phyloP scores from a whole-genome alignment of 2,888 invertebrate species.

The Thera britannica region DNA sequence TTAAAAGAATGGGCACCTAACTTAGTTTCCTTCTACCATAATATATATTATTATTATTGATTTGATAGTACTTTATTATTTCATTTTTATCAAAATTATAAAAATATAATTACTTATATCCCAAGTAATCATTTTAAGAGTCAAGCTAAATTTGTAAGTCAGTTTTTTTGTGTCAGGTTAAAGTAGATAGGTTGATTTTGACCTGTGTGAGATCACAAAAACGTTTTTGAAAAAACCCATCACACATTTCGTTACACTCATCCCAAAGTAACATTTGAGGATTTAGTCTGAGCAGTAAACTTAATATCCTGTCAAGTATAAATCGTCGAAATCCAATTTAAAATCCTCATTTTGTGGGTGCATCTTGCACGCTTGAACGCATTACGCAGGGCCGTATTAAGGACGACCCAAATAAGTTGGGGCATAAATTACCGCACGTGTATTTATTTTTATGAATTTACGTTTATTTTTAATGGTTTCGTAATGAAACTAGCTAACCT shows the following conservation, averaged over 20 bases:
- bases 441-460: too few relatives aligned
- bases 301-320: constrained; percentile 43
- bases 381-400: constrained; percentile 40
- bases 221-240: constrained; percentile 12
- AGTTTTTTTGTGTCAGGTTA: background rate
- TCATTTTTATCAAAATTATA: too few relatives aligned
- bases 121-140: too few relatives aligned
- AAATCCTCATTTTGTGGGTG: constrained; percentile 60
- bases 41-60: too few relatives aligned
- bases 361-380: constrained; percentile 60
- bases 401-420: background rate
- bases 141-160: too few relatives aligned
- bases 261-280: constrained; percentile 18
- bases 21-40: too few relatives aligned
- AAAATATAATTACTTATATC: too few relatives aligned
- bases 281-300: constrained; percentile 21
- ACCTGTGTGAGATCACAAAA: constrained; percentile 3
- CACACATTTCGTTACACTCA: constrained; percentile 25
- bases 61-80: too few relatives aligned
- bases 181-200: background rate
- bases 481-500: too few relatives aligned
- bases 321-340: constrained; percentile 62
- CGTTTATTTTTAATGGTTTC: too few relatives aligned
- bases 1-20: too few relatives aligned
- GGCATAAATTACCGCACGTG: too few relatives aligned